These are phyloP conservation scores for Edolisoma coerulescens DNA, from an alignment of 2,113 vertebrate species.

Conservation along the genomic window DNA sequence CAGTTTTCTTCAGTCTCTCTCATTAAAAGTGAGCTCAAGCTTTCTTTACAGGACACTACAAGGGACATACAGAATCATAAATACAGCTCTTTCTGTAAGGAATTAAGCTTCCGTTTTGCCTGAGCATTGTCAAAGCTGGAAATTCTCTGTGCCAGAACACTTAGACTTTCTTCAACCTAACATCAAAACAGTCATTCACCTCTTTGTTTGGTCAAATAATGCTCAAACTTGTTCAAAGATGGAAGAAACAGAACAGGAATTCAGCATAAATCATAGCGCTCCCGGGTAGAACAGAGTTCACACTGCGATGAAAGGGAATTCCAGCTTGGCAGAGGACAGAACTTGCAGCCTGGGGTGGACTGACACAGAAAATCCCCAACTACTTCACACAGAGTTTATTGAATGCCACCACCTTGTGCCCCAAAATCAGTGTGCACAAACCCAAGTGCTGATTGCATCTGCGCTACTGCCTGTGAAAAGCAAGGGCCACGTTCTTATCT, in stretches of 20 bases:
- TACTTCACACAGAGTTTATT: not conserved
- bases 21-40: not conserved
- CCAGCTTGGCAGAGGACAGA: not conserved
- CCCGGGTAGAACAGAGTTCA: not conserved
- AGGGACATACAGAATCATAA: not conserved
- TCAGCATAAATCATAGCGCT: not conserved
- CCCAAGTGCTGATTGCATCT: not conserved
- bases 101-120: constrained; percentile 15
- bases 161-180: not conserved
- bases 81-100: not conserved
- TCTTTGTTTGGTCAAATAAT: constrained; percentile 29
- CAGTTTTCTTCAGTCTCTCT: not conserved
- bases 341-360: not conserved
- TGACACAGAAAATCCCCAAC: not conserved
- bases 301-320: not conserved
- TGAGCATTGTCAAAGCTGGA: constrained; percentile 1
- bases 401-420: not conserved
- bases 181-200: constrained; percentile 30
- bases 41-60: not conserved
- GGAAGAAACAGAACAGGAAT: constrained; percentile 11
- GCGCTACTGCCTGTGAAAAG: not conserved
- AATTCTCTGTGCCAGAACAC: not conserved
- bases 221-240: constrained; percentile 32
- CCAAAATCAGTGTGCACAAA: not conserved
- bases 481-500: not conserved